Evolutionary conservation across 2,888 invertebrate genomes (phyloP).

Genomic region (Aporophyla nigra): DNA sequence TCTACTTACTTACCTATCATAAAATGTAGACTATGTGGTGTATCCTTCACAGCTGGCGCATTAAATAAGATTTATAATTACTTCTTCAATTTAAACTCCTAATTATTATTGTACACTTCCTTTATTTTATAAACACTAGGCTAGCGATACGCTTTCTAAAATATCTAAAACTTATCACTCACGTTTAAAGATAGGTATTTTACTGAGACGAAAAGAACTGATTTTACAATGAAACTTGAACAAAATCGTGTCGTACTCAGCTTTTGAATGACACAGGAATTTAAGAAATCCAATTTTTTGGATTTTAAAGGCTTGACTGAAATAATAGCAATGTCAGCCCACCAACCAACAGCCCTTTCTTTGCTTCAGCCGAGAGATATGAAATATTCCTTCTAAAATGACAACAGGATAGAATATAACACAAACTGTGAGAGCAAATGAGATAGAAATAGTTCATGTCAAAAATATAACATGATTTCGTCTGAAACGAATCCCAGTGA

Average conservation of each 20-base stretch:
- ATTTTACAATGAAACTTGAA: conserved; percentile 9
- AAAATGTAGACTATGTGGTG: conserved; percentile 68
- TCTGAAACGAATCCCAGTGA: conserved; percentile 36
- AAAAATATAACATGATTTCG: background rate
- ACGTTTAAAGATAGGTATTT: conserved; percentile 42
- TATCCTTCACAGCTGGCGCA: conserved; percentile 62
- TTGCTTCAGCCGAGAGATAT: conserved; percentile 28
- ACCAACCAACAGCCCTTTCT: conserved; percentile 54
- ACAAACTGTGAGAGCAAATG: conserved; percentile 18
- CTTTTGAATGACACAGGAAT: conserved; percentile 46
- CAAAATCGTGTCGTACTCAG: conserved; percentile 1
- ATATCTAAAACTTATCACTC: conserved; percentile 64
- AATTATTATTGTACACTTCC: background rate
- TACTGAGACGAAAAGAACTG: conserved; percentile 29
- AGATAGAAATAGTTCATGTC: conserved; percentile 42
- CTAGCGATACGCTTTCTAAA: conserved; percentile 62
- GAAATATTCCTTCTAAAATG: conserved; percentile 40
- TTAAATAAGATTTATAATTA: conserved; percentile 55
- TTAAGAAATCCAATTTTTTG: conserved; percentile 39
- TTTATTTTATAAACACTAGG: conserved; percentile 47
- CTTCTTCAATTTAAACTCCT: conserved; percentile 17
- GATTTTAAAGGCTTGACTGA: conserved; percentile 46
- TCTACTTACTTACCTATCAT: conserved; percentile 78
- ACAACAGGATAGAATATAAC: conserved; percentile 60
- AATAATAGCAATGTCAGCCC: conserved; percentile 40